Evolutionary conservation across 2,113 vertebrate genomes (phyloP), one percentile per base, ranked within the genome.

Genomic region (Paracanthobrama guichenoti): DNA sequence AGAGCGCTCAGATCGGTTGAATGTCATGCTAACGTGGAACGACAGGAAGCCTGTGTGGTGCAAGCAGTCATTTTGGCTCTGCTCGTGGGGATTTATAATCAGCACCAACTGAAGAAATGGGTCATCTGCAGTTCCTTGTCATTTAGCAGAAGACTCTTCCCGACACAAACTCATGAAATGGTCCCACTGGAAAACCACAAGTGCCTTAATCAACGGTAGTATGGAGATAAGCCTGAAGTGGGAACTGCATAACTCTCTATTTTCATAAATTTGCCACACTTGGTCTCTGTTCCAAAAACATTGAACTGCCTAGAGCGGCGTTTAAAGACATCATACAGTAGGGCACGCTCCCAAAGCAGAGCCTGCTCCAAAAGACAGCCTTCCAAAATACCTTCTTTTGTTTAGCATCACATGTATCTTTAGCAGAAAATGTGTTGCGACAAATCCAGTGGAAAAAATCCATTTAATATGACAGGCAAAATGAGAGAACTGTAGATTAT

Each of bases 21-120:
- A 80, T 20, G 42, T 79, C 77, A 79, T 4, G 42, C 16, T 79
- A 79, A 79, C 42, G n/a, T 80, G 78, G 59, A 50, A 16, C 44
- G 59, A 66, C 78, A 62, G 76, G 20, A 78, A 60, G 53, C 75
- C 75, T 26, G 14, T 46, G 35, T 6, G n/a, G 55, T 2, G 31
- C 13, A 42, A 31, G 35, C 76, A 62, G 24, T 26, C 42, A 22
- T 80, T 62, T 28, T 2, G 6, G 75, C 75, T 57, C 31, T 31
- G 26, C 75, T 39, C 20, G 11, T 55, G 26, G 10, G 50, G 59
- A 50, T 80, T 80, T 66, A 80, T 50, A 79, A 79, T 79, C 76
- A 18, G 53, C 53, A n/a, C 53, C 53, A 42, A n/a, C 18, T 60
- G 60, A 44, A 50, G 60, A 80, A 80, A 66, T 80, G 3, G 78